phyloP scores from a whole-genome alignment of 2,113 vertebrate species.

The Colaptes auratus region DNA sequence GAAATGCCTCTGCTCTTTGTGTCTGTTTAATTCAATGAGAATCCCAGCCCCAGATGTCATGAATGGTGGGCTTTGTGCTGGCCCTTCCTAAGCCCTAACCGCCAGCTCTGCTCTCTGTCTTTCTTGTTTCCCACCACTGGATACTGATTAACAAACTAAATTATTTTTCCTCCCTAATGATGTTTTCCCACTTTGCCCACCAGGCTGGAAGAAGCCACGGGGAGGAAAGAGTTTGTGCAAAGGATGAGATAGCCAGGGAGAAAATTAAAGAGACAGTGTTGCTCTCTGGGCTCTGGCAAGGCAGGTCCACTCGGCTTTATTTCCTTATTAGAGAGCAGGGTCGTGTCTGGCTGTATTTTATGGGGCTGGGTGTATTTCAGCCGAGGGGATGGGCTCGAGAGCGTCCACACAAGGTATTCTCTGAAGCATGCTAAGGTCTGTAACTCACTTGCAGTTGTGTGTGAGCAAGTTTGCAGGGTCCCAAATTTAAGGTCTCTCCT shows the following conservation, averaged over 20 bases:
- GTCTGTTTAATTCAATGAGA: conserved; percentile 78
- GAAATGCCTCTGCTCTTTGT: conserved; percentile 77
- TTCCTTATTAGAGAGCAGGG: conserved; percentile 54
- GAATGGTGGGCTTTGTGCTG: conserved; percentile 76
- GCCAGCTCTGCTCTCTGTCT: conserved; percentile 66
- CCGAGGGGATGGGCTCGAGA: neutral
- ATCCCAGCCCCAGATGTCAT: conserved; percentile 73
- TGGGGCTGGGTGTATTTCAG: conserved; percentile 29
- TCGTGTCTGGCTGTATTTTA: conserved; percentile 48
- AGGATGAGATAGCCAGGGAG: conserved; percentile 64
- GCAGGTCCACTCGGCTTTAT: conserved; percentile 30
- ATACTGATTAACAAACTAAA: conserved; percentile 75
- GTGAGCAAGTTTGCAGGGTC: neutral
- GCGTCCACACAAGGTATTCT: conserved; percentile 9
- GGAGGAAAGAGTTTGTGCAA: conserved; percentile 65
- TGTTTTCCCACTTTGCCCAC: conserved; percentile 73
- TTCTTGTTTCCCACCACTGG: conserved; percentile 74
- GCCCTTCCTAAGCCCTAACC: conserved; percentile 72
- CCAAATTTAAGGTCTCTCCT: conserved; percentile 49
- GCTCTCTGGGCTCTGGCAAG: conserved; percentile 46
- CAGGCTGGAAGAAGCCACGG: conserved; percentile 69
- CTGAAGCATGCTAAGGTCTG: conserved; percentile 33
- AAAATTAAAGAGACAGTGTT: conserved; percentile 71
- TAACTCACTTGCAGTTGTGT: conserved; percentile 19
- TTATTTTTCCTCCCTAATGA: conserved; percentile 75